These are phyloP conservation scores for Spodoptera frugiperda DNA, from an alignment of 1,140 invertebrate species.

Conservation along the genomic window DNA sequence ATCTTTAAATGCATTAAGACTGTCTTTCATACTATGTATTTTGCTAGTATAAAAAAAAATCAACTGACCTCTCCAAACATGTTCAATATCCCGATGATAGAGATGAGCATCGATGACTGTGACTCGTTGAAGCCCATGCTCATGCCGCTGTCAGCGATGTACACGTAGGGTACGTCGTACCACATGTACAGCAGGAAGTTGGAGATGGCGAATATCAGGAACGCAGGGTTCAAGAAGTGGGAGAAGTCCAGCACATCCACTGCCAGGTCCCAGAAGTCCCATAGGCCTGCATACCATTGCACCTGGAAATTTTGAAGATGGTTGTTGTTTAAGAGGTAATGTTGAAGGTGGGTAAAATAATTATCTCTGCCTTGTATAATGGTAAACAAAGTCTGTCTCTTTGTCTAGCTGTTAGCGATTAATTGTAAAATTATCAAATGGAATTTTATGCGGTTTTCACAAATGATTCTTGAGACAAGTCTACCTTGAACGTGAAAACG, in stretches of 20 bases:
- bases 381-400: background rate
- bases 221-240: constrained; percentile 91
- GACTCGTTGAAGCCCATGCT: constrained; percentile 90
- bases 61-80: constrained; percentile 93
- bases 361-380: background rate
- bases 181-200: constrained; percentile 95
- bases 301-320: constrained; percentile 71
- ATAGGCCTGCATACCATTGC: constrained; percentile 90
- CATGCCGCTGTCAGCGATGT: constrained; percentile 90
- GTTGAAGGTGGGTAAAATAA: background rate
- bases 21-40: no score
- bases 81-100: constrained; percentile 94
- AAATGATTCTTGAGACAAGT: no score
- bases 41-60: constrained; percentile 7
- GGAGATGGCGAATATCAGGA: constrained; percentile 93
- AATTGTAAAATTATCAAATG: no score
- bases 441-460: no score
- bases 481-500: no score
- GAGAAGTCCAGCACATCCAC: constrained; percentile 93
- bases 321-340: background rate
- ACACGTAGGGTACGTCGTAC: constrained; percentile 96
- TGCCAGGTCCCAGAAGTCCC: constrained; percentile 92
- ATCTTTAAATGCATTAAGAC: no score
- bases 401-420: no score
- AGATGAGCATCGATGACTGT: constrained; percentile 93